Conservation (phyloP, 2,797 vertebrate genomes). For the Nyctalus aviator region DNA sequence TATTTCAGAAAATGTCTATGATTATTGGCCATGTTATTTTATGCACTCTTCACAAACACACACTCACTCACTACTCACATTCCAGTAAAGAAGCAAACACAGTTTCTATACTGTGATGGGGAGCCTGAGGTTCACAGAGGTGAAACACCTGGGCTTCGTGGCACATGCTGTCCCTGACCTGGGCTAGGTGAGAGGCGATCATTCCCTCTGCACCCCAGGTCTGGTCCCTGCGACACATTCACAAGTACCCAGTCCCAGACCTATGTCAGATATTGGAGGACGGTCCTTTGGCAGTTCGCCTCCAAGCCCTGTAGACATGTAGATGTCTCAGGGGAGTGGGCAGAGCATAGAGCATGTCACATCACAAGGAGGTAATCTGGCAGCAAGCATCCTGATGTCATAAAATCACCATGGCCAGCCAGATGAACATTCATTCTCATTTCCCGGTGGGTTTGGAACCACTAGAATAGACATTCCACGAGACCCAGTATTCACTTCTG, state of each 20-base stretch:
- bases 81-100: too few species aligned
- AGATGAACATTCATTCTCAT: rapidly evolving
- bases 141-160: rapidly evolving
- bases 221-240: rapidly evolving
- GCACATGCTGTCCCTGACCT: rapidly evolving
- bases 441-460: rapidly evolving
- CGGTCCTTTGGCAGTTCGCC: too few species aligned
- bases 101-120: not conserved
- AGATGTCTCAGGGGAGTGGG: not conserved
- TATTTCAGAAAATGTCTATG: rapidly evolving
- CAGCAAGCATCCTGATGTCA: not conserved
- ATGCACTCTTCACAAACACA: too few species aligned
- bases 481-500: rapidly evolving
- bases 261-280: rapidly evolving
- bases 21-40: not conserved
- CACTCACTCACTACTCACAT: too few species aligned
- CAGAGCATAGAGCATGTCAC: not conserved
- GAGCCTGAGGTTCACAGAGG: not conserved
- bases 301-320: not conserved
- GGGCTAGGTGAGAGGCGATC: rapidly evolving
- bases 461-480: rapidly evolving
- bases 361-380: rapidly evolving
- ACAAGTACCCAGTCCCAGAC: not conserved
- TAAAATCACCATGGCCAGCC: rapidly evolving
- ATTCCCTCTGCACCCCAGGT: rapidly evolving